Evolutionary conservation across 2,113 vertebrate species (phyloP).

Genomic region (Condylura cristata): DNA sequence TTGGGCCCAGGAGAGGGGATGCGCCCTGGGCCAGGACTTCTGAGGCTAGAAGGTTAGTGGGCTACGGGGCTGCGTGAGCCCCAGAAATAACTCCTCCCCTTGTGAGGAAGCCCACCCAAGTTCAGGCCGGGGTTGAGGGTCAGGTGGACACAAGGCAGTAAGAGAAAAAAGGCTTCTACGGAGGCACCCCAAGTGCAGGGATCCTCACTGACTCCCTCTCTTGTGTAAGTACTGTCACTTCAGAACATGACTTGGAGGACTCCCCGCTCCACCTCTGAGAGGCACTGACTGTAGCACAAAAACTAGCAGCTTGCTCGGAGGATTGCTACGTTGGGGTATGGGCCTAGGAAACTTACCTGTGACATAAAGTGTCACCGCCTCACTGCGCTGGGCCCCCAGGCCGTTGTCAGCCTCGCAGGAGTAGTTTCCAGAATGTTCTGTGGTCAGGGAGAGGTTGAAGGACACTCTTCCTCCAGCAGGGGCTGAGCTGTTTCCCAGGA

Average conservation of each 20-base stretch:
- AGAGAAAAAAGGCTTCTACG: not conserved
- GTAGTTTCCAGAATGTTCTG: slow-evolving; percentile 58
- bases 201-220: not conserved
- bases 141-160: not conserved
- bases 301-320: not conserved
- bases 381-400: slow-evolving; percentile 1
- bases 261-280: not conserved
- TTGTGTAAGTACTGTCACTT: rapidly evolving
- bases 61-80: too few relatives aligned
- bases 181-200: not conserved
- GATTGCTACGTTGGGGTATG: not conserved
- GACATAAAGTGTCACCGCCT: not conserved
- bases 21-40: not conserved
- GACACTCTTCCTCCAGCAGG: slow-evolving; percentile 22
- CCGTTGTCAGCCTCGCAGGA: slow-evolving; percentile 55
- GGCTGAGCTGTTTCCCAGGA: not conserved
- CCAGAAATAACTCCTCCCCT: too few relatives aligned
- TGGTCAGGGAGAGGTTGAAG: slow-evolving; percentile 55
- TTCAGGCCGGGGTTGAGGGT: not conserved
- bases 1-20: not conserved
- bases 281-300: rapidly evolving
- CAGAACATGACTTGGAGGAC: not conserved
- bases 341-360: not conserved
- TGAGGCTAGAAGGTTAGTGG: not conserved
- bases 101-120: not conserved